Evolutionary conservation across 2,888 invertebrate species (phyloP).

Genomic region (Tillus elongatus): DNA sequence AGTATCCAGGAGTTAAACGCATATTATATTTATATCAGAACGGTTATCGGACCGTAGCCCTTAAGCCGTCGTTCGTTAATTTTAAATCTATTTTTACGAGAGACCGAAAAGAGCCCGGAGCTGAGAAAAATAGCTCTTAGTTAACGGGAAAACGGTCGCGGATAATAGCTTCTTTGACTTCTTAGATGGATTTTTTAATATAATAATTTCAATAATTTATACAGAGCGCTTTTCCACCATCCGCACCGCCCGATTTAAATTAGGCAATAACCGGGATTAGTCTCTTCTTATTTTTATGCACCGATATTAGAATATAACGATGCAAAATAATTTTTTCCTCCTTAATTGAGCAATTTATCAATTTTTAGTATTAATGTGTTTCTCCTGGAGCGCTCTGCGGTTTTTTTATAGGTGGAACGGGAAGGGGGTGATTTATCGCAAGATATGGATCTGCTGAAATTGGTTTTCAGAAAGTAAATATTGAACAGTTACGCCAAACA

Average conservation of each 20-base stretch:
- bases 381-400: conserved; percentile 1
- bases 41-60: too few relatives aligned
- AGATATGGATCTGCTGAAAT: too few relatives aligned
- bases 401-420: too few relatives aligned
- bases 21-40: too few relatives aligned
- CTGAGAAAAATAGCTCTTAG: conserved; percentile 41
- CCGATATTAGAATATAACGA: conserved; percentile 30
- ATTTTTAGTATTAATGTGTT: conserved; percentile 21
- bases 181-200: conserved; percentile 67
- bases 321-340: conserved; percentile 23
- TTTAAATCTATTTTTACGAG: conserved; percentile 32
- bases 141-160: conserved; percentile 39
- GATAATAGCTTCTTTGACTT: conserved; percentile 56
- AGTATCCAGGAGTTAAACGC: too few relatives aligned
- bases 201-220: conserved; percentile 59
- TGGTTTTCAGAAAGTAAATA: too few relatives aligned
- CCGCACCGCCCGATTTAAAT: conserved; percentile 40
- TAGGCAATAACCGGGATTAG: conserved; percentile 43
- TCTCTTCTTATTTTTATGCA: conserved; percentile 32
- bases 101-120: conserved; percentile 27
- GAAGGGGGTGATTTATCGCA: too few relatives aligned
- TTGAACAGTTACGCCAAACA: too few relatives aligned
- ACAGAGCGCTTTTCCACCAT: conserved; percentile 25
- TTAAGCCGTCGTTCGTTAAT: conserved; percentile 26
- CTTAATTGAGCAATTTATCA: conserved; percentile 34